These are phyloP conservation scores for Mactromeris polynyma DNA, from an alignment of 2,888 invertebrate genomes.

Conservation along the genomic window DNA sequence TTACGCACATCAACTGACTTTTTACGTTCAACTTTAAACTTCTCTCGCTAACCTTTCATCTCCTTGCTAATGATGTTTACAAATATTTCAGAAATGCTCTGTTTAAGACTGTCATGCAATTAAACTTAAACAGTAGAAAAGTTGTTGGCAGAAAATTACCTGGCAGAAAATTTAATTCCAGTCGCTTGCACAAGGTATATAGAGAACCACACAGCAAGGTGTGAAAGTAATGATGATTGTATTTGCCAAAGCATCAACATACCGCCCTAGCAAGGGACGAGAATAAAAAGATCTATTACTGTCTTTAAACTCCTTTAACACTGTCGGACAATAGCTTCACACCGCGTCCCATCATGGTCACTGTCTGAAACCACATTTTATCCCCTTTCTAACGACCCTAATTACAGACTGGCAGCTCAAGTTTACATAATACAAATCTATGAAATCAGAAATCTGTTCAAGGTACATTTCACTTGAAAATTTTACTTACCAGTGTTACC, in stretches of 20 bases:
- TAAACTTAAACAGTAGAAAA: slow-evolving; percentile 8
- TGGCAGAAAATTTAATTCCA: slow-evolving; percentile 1
- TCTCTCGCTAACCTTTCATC: slow-evolving; percentile 2
- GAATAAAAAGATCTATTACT: slow-evolving; percentile 52
- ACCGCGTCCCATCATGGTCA: slow-evolving; percentile 21
- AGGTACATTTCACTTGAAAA: slow-evolving; percentile 53
- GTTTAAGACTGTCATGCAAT: neutral
- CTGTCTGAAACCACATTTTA: slow-evolving; percentile 24
- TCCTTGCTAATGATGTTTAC: slow-evolving; percentile 2
- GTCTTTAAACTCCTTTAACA: slow-evolving; percentile 6
- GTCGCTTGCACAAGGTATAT: neutral
- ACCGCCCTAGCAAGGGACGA: slow-evolving; percentile 4
- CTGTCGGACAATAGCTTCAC: slow-evolving; percentile 26
- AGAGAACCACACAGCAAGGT: neutral
- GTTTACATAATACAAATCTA: slow-evolving; percentile 39
- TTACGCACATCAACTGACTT: neutral
- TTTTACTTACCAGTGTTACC: slow-evolving; percentile 22
- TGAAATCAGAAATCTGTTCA: slow-evolving; percentile 24
- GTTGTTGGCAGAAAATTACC: slow-evolving; percentile 21
- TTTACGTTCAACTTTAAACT: neutral
- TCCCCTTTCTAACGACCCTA: slow-evolving; percentile 37
- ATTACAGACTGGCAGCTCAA: slow-evolving; percentile 40
- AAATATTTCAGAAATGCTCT: slow-evolving; percentile 12
- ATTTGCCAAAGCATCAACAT: slow-evolving; percentile 8
- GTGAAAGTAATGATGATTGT: slow-evolving; percentile 32